A percentile compares a stretch with the other conserved stretches of the same genome.
Conservation (phyloP, 2,113 vertebrate species). For the Pygoscelis adeliae region DNA sequence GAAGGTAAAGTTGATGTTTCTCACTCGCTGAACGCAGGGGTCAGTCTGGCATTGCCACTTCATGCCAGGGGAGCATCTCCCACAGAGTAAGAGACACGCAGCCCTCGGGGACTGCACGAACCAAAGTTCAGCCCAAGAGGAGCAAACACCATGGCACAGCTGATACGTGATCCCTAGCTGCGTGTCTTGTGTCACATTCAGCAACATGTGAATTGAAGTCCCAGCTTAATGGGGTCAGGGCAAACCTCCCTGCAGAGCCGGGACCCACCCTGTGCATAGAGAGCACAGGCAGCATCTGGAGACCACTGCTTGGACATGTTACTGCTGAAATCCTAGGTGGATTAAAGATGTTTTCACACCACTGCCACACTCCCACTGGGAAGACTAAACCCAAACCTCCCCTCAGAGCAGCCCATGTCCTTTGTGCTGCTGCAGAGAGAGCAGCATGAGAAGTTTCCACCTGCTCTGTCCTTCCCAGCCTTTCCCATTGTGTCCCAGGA, state of each 20-base stretch:
- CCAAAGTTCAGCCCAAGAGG: not conserved
- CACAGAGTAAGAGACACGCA: accelerated
- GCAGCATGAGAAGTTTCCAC: not conserved
- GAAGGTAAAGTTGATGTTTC: not conserved
- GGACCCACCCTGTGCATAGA: not conserved
- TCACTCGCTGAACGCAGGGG: accelerated
- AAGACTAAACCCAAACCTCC: not conserved
- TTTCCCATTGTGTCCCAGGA: not conserved
- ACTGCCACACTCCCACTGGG: too few species aligned
- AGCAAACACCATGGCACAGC: not conserved
- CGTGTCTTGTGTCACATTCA: not conserved
- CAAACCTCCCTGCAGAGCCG: not conserved
- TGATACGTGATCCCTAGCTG: accelerated
- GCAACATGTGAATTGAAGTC: not conserved
- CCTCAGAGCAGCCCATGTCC: accelerated
- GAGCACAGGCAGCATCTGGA: not conserved
- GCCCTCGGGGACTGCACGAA: not conserved
- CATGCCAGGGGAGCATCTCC: not conserved
- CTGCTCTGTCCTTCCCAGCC: not conserved
- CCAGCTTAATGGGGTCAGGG: not conserved
- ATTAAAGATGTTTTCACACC: not conserved
- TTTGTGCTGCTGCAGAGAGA: not conserved
- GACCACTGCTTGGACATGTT: not conserved
- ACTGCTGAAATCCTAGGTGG: not conserved
- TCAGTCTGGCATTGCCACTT: not conserved